phyloP scores from a whole-genome alignment of 1,140 invertebrate genomes.

The Steinernema feltiae region DNA sequence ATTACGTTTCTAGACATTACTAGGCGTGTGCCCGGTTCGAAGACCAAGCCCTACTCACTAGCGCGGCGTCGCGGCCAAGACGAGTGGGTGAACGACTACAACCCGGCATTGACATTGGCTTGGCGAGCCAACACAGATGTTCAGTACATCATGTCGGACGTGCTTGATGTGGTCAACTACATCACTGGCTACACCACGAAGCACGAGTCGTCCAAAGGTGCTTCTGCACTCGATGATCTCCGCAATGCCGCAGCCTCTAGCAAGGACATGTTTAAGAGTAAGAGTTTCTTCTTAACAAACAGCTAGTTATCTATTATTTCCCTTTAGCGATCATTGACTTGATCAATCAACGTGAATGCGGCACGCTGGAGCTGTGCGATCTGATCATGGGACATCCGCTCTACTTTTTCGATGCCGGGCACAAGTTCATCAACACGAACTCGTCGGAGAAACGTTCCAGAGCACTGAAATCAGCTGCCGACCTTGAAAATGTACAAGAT shows the following conservation, averaged over 20 bases:
- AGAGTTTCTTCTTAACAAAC: too few species aligned
- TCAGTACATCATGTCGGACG: neutral
- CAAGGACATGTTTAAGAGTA: neutral
- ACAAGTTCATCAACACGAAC: neutral
- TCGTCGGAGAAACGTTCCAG: neutral
- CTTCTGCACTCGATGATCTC: neutral
- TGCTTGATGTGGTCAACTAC: slow-evolving; percentile 5
- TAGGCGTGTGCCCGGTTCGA: too few species aligned
- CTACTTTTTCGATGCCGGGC: neutral
- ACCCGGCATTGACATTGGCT: neutral
- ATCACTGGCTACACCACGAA: slow-evolving; percentile 16
- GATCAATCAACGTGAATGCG: neutral
- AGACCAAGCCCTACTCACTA: too few species aligned
- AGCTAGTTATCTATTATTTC: too few species aligned
- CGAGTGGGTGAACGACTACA: slow-evolving; percentile 11
- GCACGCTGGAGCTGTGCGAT: neutral
- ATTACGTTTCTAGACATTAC: too few species aligned
- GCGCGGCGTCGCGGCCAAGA: neutral
- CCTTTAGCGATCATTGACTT: too few species aligned
- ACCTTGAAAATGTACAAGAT: neutral
- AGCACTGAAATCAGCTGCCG: neutral
- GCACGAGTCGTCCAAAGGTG: neutral
- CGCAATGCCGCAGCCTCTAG: neutral
- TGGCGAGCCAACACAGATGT: slow-evolving; percentile 9
- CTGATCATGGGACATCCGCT: neutral